Evolutionary conservation across 2,797 vertebrate species (phyloP).

Genomic region (Pelochelys cantorii): DNA sequence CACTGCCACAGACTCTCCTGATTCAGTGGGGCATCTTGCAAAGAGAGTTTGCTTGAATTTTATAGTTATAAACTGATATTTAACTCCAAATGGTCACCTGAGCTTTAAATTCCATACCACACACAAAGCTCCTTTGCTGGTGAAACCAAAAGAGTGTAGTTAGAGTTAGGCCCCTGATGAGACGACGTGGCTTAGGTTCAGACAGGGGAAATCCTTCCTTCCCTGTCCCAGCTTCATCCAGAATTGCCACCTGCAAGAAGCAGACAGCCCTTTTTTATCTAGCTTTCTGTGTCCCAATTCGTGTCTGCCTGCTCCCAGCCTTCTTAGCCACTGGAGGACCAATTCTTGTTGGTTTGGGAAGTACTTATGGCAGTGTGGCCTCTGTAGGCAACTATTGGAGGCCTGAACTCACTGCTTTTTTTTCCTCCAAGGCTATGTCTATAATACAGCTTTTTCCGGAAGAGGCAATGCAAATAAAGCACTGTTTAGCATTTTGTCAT

Average conservation of each 20-base stretch:
- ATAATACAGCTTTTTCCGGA: too few relatives aligned
- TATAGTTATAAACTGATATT: background rate
- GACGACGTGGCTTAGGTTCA: background rate
- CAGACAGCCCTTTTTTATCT: background rate
- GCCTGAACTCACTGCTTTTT: background rate
- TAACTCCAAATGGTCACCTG: background rate
- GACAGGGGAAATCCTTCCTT: background rate
- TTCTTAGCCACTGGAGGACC: background rate
- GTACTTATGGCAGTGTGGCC: background rate
- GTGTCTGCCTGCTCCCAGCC: background rate
- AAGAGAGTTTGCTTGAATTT: background rate
- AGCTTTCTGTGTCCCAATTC: background rate
- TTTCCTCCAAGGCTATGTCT: background rate
- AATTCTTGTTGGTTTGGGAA: background rate
- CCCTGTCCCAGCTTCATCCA: background rate
- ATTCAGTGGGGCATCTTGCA: background rate
- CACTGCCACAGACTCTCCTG: background rate
- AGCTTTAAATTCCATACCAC: background rate
- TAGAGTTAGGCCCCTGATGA: background rate
- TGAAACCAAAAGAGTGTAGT: background rate
- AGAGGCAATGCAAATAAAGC: too few relatives aligned
- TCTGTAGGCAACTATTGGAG: background rate
- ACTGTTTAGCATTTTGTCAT: too few relatives aligned
- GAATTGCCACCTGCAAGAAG: background rate
- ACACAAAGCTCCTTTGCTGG: background rate